phyloP scores from a whole-genome alignment of 2,113 vertebrate species.

The Callospermophilus lateralis region DNA sequence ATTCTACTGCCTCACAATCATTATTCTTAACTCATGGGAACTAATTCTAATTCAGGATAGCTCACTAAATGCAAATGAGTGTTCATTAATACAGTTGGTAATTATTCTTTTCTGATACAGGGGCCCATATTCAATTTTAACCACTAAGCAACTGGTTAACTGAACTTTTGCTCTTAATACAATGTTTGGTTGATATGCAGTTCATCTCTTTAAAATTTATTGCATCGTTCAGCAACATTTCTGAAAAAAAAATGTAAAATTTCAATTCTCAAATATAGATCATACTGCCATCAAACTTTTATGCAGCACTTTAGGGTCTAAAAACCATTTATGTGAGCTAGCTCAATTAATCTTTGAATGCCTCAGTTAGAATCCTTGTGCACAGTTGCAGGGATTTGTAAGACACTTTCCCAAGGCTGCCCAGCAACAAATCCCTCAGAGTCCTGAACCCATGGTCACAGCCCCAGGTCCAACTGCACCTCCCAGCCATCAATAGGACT shows the following conservation, averaged over 20 bases:
- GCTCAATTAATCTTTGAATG: not conserved
- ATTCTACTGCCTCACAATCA: no score
- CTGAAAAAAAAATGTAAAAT: constrained; percentile 1
- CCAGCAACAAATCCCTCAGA: not conserved
- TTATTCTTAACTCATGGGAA: constrained; percentile 25
- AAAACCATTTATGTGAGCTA: not conserved
- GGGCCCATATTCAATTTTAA: not conserved
- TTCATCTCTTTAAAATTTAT: constrained; percentile 15
- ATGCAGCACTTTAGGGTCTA: not conserved
- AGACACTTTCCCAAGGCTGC: not conserved
- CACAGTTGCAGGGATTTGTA: not conserved
- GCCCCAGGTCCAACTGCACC: not conserved
- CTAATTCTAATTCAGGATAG: constrained; percentile 41
- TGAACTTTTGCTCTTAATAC: constrained; percentile 6
- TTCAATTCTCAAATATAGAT: not conserved
- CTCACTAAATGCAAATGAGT: constrained; percentile 51
- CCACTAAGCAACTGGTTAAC: not conserved
- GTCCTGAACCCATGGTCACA: not conserved
- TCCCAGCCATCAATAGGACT: not conserved
- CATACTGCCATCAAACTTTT: not conserved
- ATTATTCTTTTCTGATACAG: constrained; percentile 34
- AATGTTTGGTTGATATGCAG: constrained; percentile 21
- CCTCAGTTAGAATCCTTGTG: not conserved
- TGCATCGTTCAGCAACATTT: not conserved
- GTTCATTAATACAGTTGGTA: constrained; percentile 33